Base-by-base conservation (phyloP, 1,140 invertebrate species). In the Cydia strobilella region DNA sequence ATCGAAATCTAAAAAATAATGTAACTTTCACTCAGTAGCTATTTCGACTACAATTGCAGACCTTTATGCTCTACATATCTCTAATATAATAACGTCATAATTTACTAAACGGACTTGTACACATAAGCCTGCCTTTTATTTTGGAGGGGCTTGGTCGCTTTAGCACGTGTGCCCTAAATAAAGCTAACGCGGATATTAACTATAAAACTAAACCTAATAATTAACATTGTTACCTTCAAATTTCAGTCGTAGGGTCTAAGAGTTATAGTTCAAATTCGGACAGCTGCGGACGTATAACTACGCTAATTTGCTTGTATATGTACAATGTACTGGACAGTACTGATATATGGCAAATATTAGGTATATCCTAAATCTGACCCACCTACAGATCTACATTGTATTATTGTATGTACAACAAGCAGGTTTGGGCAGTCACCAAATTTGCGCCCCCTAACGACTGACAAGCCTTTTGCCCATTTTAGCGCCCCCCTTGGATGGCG, bases 111-210 rank as follows among this genome's bases (percentile, higher is more conserved):
- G 1, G 15, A 51, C 6, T 18, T n/a, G 15, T 1, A 18, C 48
- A 51, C 48, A 51, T 51, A 18, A 1, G n/a, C 18, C 48, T 51
- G 15, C 10, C 15, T 7, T 51, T 51, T 51, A 51, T 51, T 45
- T 39, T 45, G 2, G 10, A 13, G 9, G 42, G 42, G 42, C 42
- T 15, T 45, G 42, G 42, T 51, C 48, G 18, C n/a, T 18, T 51
- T n/a, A 51, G 48, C 48, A 51, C 48, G 48, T 51, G 48, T 51
- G 48, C 7, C 48, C 48, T 51, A 18, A 51, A 51, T 51, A 51
- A 51, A 5, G 6, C 48, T 18, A 51, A 13, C 6, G 15, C 48
- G 6, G n/a, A n/a, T 51, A n/a, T 51, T n/a, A 51, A 13, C n/a
- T 12, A n/a, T 51, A 7, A 18, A 51, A 51, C n/a, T 7, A 51